Percentiles rank a stretch among this genome's conserved stretches.
Evolutionary conservation across 1,140 invertebrate species (phyloP).

Genomic region (Oscheius sp.): DNA sequence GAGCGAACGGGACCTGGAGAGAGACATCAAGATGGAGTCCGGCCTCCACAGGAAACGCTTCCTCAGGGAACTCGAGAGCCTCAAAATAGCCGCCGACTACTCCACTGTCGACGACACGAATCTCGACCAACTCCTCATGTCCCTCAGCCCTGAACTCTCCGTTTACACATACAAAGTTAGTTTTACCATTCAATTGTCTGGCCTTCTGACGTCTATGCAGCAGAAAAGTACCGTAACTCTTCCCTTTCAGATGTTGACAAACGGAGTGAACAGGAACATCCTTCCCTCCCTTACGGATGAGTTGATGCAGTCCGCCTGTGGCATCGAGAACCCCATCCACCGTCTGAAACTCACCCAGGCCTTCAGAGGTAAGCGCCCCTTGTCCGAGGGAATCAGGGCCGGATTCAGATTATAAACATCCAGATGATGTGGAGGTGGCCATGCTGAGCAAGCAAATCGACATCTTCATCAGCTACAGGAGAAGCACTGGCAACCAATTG

Average conservation of each 20-base stretch:
- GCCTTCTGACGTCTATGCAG: background rate
- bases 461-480: constrained; percentile 94
- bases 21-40: constrained; percentile 88
- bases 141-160: constrained; percentile 82
- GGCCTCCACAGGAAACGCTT: constrained; percentile 89
- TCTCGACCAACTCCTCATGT: constrained; percentile 83
- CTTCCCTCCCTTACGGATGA: constrained; percentile 76
- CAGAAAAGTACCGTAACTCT: background rate
- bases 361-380: constrained; percentile 72
- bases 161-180: constrained; percentile 83
- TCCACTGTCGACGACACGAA: constrained; percentile 86
- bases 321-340: constrained; percentile 90
- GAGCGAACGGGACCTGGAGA: constrained; percentile 82
- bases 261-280: constrained; percentile 78
- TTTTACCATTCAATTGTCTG: too few relatives aligned
- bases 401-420: constrained; percentile 56
- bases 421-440: constrained; percentile 61
- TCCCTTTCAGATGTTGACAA: constrained; percentile 77
- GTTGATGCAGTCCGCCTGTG: constrained; percentile 81
- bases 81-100: constrained; percentile 90
- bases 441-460: constrained; percentile 68
- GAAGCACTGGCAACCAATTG: constrained; percentile 95
- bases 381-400: background rate
- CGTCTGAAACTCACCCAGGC: constrained; percentile 82
- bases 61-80: constrained; percentile 83